phyloP scores from a whole-genome alignment of 2,797 vertebrate genomes.

The Coranthus polyacanthus region DNA sequence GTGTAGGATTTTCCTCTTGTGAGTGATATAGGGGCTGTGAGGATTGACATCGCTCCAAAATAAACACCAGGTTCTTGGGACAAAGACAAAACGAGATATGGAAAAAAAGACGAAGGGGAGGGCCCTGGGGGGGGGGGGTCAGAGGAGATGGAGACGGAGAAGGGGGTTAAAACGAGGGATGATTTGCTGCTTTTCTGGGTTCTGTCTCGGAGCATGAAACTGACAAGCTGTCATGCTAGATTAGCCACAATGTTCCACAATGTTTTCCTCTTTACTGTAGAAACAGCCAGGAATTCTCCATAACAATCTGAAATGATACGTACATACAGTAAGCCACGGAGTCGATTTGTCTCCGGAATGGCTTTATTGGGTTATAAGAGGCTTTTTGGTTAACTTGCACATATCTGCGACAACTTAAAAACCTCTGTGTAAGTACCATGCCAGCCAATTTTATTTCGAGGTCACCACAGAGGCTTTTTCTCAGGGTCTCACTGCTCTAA shows the following conservation, averaged over 20 bases:
- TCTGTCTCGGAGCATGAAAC: slow-evolving; percentile 75
- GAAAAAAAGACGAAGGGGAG: slow-evolving; percentile 15
- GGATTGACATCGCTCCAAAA: slow-evolving; percentile 74
- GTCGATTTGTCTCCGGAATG: slow-evolving; percentile 63
- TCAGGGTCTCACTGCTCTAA: not conserved
- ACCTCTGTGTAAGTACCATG: slow-evolving; percentile 23
- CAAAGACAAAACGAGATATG: slow-evolving; percentile 64
- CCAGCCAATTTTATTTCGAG: slow-evolving; percentile 48
- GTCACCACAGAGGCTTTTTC: slow-evolving; percentile 30
- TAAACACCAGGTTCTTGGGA: slow-evolving; percentile 72
- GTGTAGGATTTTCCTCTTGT: slow-evolving; percentile 53
- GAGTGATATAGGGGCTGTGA: slow-evolving; percentile 55
- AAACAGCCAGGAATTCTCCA: slow-evolving; percentile 55
- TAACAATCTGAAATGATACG: slow-evolving; percentile 53
- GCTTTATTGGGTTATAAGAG: slow-evolving; percentile 60
- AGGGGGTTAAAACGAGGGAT: slow-evolving; percentile 62
- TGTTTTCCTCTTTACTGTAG: slow-evolving; percentile 73
- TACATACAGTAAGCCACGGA: slow-evolving; percentile 42
- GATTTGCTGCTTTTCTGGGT: slow-evolving; percentile 78
- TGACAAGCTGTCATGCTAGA: slow-evolving; percentile 79
- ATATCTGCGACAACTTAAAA: slow-evolving; percentile 59
- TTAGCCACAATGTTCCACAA: slow-evolving; percentile 73
- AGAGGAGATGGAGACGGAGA: slow-evolving; percentile 20
- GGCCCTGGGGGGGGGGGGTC: slow-evolving; percentile 13
- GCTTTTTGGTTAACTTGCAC: slow-evolving; percentile 45